These are phyloP conservation scores for Petroica traversi DNA, from an alignment of 2,113 vertebrate species.

Conservation along the genomic window DNA sequence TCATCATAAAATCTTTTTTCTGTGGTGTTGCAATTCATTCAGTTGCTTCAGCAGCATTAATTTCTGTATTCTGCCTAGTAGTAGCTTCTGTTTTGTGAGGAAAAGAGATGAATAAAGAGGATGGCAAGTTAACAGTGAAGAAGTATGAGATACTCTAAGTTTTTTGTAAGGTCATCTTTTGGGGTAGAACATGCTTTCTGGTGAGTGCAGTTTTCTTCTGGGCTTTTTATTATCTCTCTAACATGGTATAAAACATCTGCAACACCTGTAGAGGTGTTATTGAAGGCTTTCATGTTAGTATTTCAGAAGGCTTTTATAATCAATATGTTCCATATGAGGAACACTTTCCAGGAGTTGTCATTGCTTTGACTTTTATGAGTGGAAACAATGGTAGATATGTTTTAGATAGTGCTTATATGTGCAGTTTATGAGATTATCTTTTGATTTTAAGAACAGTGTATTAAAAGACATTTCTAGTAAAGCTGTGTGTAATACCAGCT, in stretches of 20 bases:
- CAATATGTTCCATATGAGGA: not conserved
- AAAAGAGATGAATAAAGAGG: not conserved
- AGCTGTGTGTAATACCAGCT: not conserved
- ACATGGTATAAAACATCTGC: not conserved
- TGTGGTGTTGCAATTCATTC: not conserved
- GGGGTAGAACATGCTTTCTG: not conserved
- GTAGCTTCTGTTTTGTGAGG: not conserved
- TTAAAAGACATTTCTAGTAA: not conserved
- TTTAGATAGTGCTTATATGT: not conserved
- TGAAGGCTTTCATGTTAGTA: not conserved
- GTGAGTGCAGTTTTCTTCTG: not conserved
- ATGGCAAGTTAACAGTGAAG: not conserved
- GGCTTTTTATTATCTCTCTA: not conserved
- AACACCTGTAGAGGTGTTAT: not conserved
- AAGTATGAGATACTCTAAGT: not conserved
- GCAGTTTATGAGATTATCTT: not conserved
- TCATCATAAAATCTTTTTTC: not conserved
- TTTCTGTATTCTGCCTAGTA: not conserved
- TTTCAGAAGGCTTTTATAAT: not conserved
- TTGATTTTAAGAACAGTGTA: not conserved
- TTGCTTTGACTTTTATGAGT: not conserved
- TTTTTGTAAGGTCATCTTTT: not conserved
- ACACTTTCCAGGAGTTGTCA: not conserved
- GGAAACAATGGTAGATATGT: not conserved
- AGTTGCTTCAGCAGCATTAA: not conserved